Evolutionary conservation across 2,113 vertebrate genomes (phyloP), one percentile per base, ranked within the genome.

Genomic region (Sylvietta virens): DNA sequence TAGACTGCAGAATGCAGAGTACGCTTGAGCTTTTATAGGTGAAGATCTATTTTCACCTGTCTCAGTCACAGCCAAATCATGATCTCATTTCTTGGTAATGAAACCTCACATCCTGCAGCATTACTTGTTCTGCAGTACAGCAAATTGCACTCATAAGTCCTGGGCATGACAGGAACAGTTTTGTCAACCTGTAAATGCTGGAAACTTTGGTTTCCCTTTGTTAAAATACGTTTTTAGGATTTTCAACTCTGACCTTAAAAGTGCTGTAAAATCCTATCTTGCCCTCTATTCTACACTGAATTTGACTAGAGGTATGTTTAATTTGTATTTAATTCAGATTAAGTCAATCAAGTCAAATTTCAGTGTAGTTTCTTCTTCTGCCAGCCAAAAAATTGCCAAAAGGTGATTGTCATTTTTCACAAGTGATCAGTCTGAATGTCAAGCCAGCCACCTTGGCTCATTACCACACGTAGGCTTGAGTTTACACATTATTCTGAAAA

Each of bases 1-100:
- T 81, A 71, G 87, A 69, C 76, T 89, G 72, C 61, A 81, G 57
- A 74, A 95, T 84, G 78, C 53, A 88, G 57, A 53, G 39, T 28
- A 66, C 37, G 8, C 60, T 81, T 91, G 83, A 92, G 86, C 24
- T 92, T 95, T 93, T 91, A 15, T 57, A 90, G 67, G 83, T 76
- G 64, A 58, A 92, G 77, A 96, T 96, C 57, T 88, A 60, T 94
- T 96, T 96, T 83, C 67, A 97, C 91, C 90, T 96, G 72, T 71
- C 84, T 88, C 60, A 81, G 71, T 62, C 73, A 65, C 82, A 92
- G 96, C 87, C 87, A 94, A 91, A 78, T 95, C 67, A 94, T 79
- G 78, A 89, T 92, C 81, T 95, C 50, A 79, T 93, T 95, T 78
- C 62, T 92, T 91, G 66, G 88, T 91, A 94, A 95, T 77, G 64